Percentiles rank a stretch among this genome's conserved stretches.
These are phyloP conservation scores for Drosophila obscura DNA, from an alignment of 1,140 invertebrate species.

Conservation along the genomic window DNA sequence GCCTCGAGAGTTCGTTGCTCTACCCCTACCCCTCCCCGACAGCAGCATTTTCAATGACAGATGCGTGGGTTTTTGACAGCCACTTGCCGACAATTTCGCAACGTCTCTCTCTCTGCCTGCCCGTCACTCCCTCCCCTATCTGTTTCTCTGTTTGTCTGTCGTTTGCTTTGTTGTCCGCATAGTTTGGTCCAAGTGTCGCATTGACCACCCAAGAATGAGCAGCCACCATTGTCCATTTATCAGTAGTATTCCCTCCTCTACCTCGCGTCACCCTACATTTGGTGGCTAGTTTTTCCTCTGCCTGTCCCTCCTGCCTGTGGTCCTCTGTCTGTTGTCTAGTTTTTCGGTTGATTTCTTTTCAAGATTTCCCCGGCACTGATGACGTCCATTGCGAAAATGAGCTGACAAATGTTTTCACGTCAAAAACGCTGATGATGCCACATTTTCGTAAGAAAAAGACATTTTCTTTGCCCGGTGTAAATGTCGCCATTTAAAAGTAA, in stretches of 20 bases:
- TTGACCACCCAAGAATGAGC: slow-evolving; percentile 49
- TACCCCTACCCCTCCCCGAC: neutral
- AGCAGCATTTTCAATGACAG: slow-evolving; percentile 18
- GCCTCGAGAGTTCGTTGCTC: slow-evolving; percentile 53
- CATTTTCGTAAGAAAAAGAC: slow-evolving; percentile 24
- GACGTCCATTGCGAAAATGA: slow-evolving; percentile 55
- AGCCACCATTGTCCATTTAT: neutral
- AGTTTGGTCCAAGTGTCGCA: slow-evolving; percentile 20
- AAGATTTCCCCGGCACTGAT: slow-evolving; percentile 28
- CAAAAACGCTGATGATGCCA: slow-evolving; percentile 35
- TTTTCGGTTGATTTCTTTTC: slow-evolving; percentile 45
- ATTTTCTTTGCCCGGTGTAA: slow-evolving; percentile 8
- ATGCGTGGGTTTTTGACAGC: slow-evolving; percentile 69
- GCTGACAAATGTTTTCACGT: slow-evolving; percentile 42
- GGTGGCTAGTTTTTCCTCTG: slow-evolving; percentile 5
- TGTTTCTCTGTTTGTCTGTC: neutral
- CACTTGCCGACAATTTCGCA: slow-evolving; percentile 45
- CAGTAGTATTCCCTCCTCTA: neutral
- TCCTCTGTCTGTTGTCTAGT: slow-evolving; percentile 9
- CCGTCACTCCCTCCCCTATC: neutral
- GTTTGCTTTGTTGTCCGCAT: slow-evolving; percentile 22
- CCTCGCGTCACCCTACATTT: neutral
- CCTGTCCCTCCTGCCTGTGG: neutral
- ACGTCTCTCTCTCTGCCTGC: neutral
- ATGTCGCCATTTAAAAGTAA: slow-evolving; percentile 9